phyloP scores from a whole-genome alignment of 2,888 invertebrate species.

The Platycheirus rosarum region DNA sequence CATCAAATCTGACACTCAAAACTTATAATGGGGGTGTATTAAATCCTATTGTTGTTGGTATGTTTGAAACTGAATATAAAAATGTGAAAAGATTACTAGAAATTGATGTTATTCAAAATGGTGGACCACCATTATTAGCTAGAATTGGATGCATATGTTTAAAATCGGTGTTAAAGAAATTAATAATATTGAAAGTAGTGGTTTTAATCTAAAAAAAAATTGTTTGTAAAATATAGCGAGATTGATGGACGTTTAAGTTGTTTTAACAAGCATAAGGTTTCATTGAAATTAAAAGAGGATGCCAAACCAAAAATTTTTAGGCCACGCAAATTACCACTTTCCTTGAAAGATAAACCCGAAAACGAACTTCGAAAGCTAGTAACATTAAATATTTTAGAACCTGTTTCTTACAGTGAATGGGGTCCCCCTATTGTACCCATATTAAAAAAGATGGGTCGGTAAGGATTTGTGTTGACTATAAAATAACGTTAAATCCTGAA shows the following conservation, averaged over 20 bases:
- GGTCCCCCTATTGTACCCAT: slow-evolving; percentile 23
- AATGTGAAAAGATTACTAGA: slow-evolving; percentile 16
- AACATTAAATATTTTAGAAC: slow-evolving; percentile 28
- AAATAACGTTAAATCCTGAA: slow-evolving; percentile 28
- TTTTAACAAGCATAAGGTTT: slow-evolving; percentile 48
- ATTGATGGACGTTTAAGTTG: slow-evolving; percentile 32
- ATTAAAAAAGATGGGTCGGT: slow-evolving; percentile 39
- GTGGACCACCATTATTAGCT: slow-evolving; percentile 23
- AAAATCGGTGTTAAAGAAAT: not conserved
- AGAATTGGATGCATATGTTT: slow-evolving; percentile 18
- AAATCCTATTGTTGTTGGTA: slow-evolving; percentile 22
- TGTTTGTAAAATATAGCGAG: not conserved
- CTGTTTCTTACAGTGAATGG: slow-evolving; percentile 38
- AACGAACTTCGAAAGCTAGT: slow-evolving; percentile 19
- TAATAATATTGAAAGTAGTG: not conserved
- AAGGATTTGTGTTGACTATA: slow-evolving; percentile 42
- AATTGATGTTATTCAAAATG: slow-evolving; percentile 24
- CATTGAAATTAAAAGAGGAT: slow-evolving; percentile 12
- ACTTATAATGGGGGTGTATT: not conserved
- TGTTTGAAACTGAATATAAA: slow-evolving; percentile 25
- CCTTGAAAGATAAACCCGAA: slow-evolving; percentile 46
- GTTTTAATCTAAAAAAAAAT: not conserved
- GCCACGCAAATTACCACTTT: slow-evolving; percentile 30
- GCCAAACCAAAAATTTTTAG: slow-evolving; percentile 47
- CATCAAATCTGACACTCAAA: not conserved